Base-by-base conservation (phyloP, 2,797 vertebrate genomes). In the Gallinago solitaria region DNA sequence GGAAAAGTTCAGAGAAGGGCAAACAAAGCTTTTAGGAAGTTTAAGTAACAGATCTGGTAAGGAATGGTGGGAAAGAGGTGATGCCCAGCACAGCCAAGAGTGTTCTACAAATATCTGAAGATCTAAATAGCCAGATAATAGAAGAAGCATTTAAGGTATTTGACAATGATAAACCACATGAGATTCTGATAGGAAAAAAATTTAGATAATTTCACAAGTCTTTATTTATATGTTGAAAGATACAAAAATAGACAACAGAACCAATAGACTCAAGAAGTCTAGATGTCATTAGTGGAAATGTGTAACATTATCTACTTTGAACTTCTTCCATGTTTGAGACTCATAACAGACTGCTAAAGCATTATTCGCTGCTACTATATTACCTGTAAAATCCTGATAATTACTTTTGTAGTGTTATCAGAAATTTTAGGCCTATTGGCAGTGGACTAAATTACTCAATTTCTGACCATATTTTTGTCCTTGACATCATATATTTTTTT, bases 31-130 rank as follows among this genome's bases (percentile, higher is more conserved):
- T 67, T 64, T 37, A 43, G 11, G 33, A 84, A 57, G 4, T 69
- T 71, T 41, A 60, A 84, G 37, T 35, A 79, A 54, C 4, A 57
- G 23, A 65, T 65, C 10, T 45, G 15, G 50, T 27, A 69, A 51
- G 25, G 19, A 79, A 12, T 30, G 4, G 68, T 25, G 37, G 24
- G 67, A 59, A 91, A 82, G 14, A 61, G 11, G 41, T 5, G 69
- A 64, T n/a, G 30, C 9, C 60, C 19, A 57, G 1, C 28, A 53
- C 78, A 45, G 1, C 0, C 6, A 48, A 30, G 10, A 21, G 2
- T 45, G 41, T 54, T 75, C 71, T 64, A 60, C 19, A 75, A 75
- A 68, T 57, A 64, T 56, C 71, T 71, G 9, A 78, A 78, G 7
- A 56, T 8, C 25, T 24, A 60, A 48, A 43, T 35, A 56, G 56